Conservation (phyloP, 1,140 invertebrate species). For the Diplogasteroides magnus region DNA sequence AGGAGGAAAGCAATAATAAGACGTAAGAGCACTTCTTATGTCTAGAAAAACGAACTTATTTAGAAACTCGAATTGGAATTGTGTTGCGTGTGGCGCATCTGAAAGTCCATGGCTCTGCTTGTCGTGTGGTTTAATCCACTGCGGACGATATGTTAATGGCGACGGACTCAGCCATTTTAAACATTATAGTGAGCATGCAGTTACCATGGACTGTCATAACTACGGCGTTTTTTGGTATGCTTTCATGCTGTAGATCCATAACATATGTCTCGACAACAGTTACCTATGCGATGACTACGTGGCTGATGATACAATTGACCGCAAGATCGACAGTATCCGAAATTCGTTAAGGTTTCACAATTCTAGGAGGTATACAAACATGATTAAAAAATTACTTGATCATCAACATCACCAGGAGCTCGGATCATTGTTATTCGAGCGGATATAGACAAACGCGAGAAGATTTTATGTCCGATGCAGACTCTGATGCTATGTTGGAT, state of each 20-base stretch:
- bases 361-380: neutral
- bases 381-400: too few species aligned
- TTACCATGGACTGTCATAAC: constrained; percentile 19
- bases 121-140: constrained; percentile 14
- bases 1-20: neutral
- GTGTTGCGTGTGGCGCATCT: constrained; percentile 16
- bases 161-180: constrained; percentile 15
- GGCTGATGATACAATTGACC: neutral
- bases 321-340: neutral
- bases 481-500: too few species aligned
- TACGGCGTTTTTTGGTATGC: constrained; percentile 13
- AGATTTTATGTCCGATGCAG: too few species aligned
- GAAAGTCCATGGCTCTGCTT: constrained; percentile 21
- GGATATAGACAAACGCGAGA: too few species aligned
- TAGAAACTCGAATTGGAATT: neutral
- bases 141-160: constrained; percentile 21
- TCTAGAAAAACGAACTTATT: neutral
- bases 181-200: constrained; percentile 1
- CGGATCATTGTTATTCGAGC: too few species aligned
- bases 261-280: too few species aligned
- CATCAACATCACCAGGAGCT: too few species aligned
- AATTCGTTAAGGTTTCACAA: neutral
- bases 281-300: neutral
- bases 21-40: neutral
- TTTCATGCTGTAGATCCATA: neutral